A percentile compares a stretch with the other conserved stretches of the same genome.
Conservation (phyloP, 2,888 invertebrate genomes). For the Mechanitis mazaeus region DNA sequence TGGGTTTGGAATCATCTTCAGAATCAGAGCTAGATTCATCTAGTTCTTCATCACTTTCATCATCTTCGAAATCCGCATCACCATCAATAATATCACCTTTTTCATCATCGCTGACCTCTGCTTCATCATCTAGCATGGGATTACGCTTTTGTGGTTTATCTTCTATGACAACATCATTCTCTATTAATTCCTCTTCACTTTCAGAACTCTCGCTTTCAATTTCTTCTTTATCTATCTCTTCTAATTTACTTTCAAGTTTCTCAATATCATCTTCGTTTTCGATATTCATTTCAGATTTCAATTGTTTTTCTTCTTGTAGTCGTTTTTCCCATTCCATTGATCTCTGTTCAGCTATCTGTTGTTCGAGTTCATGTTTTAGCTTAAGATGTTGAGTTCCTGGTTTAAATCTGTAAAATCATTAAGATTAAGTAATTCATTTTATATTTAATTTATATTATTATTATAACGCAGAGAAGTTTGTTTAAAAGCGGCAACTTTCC, state of each 20-base stretch:
- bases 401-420: slow-evolving; percentile 56
- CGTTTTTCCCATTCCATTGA: slow-evolving; percentile 83
- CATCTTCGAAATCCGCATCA: slow-evolving; percentile 37
- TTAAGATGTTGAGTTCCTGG: slow-evolving; percentile 84
- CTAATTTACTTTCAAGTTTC: slow-evolving; percentile 57
- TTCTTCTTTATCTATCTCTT: slow-evolving; percentile 46
- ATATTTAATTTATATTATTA: no score
- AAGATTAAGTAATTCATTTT: neutral
- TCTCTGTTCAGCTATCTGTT: slow-evolving; percentile 82
- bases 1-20: slow-evolving; percentile 45
- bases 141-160: slow-evolving; percentile 58
- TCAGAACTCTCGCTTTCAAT: slow-evolving; percentile 60
- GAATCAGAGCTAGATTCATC: slow-evolving; percentile 51
- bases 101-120: slow-evolving; percentile 45
- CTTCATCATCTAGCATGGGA: slow-evolving; percentile 67
- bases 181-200: slow-evolving; percentile 68
- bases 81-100: slow-evolving; percentile 29
- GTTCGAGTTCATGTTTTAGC: slow-evolving; percentile 82
- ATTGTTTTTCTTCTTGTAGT: slow-evolving; percentile 67
- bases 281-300: slow-evolving; percentile 59
- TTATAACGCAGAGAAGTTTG: no score
- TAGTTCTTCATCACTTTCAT: slow-evolving; percentile 41
- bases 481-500: no score
- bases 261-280: slow-evolving; percentile 63
- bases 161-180: slow-evolving; percentile 39